Conservation (phyloP, 92 coral and sea anemone species). For the Zoanthus sansibaricus region DNA sequence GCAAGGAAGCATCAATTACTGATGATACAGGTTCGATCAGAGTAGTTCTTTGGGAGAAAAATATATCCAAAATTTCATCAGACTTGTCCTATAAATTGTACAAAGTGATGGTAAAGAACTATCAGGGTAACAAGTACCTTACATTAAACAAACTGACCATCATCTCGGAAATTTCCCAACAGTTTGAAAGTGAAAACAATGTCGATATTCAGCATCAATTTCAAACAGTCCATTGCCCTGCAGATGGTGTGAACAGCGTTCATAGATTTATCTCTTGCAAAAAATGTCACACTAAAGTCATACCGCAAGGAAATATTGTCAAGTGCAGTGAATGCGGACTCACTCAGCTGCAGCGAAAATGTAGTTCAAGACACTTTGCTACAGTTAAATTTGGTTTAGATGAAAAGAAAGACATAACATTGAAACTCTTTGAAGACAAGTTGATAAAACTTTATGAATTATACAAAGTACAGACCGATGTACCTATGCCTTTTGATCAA, state of each 20-base stretch:
- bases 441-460: slow-evolving; percentile 48
- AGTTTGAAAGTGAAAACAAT: too few species aligned
- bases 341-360: slow-evolving; percentile 47
- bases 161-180: too few species aligned
- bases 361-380: slow-evolving; percentile 43
- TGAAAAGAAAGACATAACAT: too few species aligned
- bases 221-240: slow-evolving; percentile 17
- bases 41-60: too few species aligned
- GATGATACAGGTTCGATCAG: too few species aligned
- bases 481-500: slow-evolving; percentile 45
- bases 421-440: slow-evolving; percentile 51
- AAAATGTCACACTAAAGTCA: slow-evolving; percentile 54
- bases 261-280: slow-evolving; percentile 51
- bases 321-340: slow-evolving; percentile 57
- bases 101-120: too few species aligned
- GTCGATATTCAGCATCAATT: too few species aligned
- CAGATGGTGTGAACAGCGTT: slow-evolving; percentile 45
- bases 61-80: too few species aligned
- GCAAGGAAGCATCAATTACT: too few species aligned
- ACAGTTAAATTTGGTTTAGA: slow-evolving; percentile 42
- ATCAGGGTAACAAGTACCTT: too few species aligned
- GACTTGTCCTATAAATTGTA: too few species aligned
- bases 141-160: too few species aligned
- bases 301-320: slow-evolving; percentile 57
- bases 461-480: slow-evolving; percentile 45